phyloP scores from a whole-genome alignment of 1,140 invertebrate species.

The Aricia agestis region DNA sequence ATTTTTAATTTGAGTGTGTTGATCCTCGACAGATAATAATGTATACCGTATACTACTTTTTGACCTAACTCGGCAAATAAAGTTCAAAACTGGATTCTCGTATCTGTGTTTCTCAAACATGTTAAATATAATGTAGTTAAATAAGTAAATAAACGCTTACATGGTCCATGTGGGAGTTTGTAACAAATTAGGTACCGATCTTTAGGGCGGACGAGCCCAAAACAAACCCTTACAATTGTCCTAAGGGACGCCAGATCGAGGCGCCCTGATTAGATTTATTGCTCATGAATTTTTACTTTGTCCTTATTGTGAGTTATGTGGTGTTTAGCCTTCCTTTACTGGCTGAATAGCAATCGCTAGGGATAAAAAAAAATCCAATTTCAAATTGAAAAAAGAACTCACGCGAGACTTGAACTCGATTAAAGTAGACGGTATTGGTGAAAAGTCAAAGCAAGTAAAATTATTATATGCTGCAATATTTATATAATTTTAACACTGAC shows the following conservation, averaged over 20 bases:
- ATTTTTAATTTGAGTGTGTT: too few species aligned
- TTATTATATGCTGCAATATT: too few species aligned
- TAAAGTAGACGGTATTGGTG: too few species aligned
- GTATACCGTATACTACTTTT: too few species aligned
- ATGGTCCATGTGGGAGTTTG: not conserved
- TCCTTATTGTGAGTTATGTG: constrained; percentile 13
- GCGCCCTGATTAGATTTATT: constrained; percentile 8
- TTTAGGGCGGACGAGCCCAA: not conserved
- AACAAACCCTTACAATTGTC: constrained; percentile 13
- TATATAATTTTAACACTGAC: too few species aligned
- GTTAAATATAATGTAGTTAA: too few species aligned
- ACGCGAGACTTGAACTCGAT: too few species aligned
- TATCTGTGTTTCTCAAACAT: too few species aligned
- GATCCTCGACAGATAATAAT: too few species aligned
- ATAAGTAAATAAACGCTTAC: constrained; percentile 5
- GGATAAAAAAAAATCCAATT: not conserved
- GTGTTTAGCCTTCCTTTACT: not conserved
- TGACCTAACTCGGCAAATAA: too few species aligned
- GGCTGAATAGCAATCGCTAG: not conserved
- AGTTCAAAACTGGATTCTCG: too few species aligned
- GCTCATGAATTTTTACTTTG: constrained; percentile 16
- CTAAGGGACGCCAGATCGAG: constrained; percentile 5
- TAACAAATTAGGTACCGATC: not conserved
- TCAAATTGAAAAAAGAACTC: not conserved
- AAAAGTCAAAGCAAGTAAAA: too few species aligned